Base-by-base conservation (phyloP, 2,113 vertebrate genomes). In the Ellobius talpinus region DNA sequence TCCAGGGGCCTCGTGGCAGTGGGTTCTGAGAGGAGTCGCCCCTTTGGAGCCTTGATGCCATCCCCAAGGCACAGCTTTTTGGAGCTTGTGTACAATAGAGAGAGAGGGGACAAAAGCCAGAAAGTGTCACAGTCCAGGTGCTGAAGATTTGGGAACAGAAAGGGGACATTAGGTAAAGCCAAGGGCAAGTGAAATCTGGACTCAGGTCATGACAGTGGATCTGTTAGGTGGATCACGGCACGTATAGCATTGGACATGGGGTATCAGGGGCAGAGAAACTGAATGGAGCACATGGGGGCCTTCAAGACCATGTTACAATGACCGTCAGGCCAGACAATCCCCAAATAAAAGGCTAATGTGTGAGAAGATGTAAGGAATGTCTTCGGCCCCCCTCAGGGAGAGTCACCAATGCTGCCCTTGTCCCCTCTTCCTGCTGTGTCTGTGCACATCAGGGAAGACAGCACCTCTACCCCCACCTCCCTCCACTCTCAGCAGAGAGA, bases 201-300 rank as follows among this genome's bases (percentile, higher is more conserved):
- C 55, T 92, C 39, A 29, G 55, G 17, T 21, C 9, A 4, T 4
- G 70, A n/a, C 5, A 17, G 5, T 47, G 13, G 8, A 21, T 13
- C 42, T 16, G 3, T 24, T 58, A 33, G 29, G 31, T 36, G 66
- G 65, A 3, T 45, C 45, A 11, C 17, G 1, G 42, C 13, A 45
- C 5, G 9, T 45, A 24, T 2, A 21, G 39, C 82, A 65, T 42
- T 84, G 45, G 4, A 26, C 1, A 1, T 68, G 29, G 26, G 77
- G n/a, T 26, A 31, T 24, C 12, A 23, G 21, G 31, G 8, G 36
- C 16, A 3, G 65, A 5, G 78, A 23, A 31, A 42, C 39, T 4
- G 10, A 45, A 55, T 19, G 21, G 8, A 7, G 5, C 23, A 33
- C 6, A 36, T 1, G 5, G 14, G 5, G 50, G 9, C 5, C n/a